Evolutionary conservation across 2,797 vertebrate genomes (phyloP), one percentile per base, ranked within the genome.

Genomic region (Pachyuromys duprasi): DNA sequence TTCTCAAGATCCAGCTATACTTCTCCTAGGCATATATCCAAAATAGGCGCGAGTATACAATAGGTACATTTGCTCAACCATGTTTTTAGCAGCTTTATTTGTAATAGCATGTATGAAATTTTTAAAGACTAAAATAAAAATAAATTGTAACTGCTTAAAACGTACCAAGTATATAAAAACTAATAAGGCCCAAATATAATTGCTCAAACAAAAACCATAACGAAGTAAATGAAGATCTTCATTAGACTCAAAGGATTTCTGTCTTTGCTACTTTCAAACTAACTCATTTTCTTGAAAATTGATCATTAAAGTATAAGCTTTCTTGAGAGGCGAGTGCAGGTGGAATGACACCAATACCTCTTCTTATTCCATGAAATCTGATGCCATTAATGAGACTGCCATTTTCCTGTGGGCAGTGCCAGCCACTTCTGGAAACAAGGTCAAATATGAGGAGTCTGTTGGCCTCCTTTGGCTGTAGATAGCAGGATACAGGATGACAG

Each of bases 401-500:
- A n/a, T 62, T 70, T 69, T 80, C 39, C 87, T 2, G 33, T 36
- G 53, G 6, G 7, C n/a, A 69, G 45, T 86, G 33, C 57, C 63
- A 93, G 53, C 12, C 63, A 62, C 82, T 79, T 78, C 78, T 70
- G 57, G 69, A 93, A 93, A 93, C 57, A 20, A 90, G 63, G 94
- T 81, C 84, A 89, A 86, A 84, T 67, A 53, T 42, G 83, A n/a
- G 70, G 33, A 84, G 18, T 24, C 69, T 39, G 3, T 62, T 88
- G 84, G 14, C 67, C 20, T 92, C 20, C 0, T 15, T 65, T 31
- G 60, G 31, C 12, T 86, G 74, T 36, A 63, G 39, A 67, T 60
- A 81, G 45, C 76, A 74, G 55, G 67, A 63, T 89, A 28, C 57
- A 63, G 57, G 22, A 79, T 45, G 5, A 22, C 2, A 2, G 36